Percentiles rank a stretch among this genome's conserved stretches.
These are phyloP conservation scores for Brachionus rotundiformis DNA, from an alignment of 1,140 invertebrate species.

Conservation along the genomic window DNA sequence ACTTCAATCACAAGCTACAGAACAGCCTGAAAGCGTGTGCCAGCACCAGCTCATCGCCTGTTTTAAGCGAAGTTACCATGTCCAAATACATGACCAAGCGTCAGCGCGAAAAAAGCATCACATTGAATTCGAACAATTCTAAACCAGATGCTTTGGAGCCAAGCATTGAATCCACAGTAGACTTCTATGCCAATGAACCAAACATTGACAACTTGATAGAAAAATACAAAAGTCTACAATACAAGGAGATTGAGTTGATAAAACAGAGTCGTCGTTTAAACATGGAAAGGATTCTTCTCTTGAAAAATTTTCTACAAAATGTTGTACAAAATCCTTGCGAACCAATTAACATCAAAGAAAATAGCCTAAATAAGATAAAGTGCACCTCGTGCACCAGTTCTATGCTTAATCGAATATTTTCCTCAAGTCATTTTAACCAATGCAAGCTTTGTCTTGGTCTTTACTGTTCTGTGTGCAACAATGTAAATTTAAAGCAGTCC, in stretches of 20 bases:
- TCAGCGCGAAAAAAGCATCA: not conserved
- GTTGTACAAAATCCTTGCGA: not conserved
- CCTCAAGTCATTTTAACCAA: conserved; percentile 13
- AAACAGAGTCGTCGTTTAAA: conserved; percentile 1
- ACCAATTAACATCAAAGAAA: conserved; percentile 8
- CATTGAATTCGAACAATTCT: not conserved
- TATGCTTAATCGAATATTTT: conserved; percentile 18
- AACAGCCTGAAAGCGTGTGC: conserved; percentile 9
- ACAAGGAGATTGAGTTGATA: not conserved
- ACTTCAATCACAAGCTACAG: conserved; percentile 15
- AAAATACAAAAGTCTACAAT: not conserved
- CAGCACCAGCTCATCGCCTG: not conserved
- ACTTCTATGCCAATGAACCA: not conserved
- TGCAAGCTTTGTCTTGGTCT: conserved; percentile 28
- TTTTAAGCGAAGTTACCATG: not conserved
- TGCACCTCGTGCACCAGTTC: conserved; percentile 22
- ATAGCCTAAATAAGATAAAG: conserved; percentile 18
- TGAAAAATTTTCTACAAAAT: conserved; percentile 6
- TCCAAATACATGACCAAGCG: conserved; percentile 14
- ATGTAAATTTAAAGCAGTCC: conserved; percentile 22
- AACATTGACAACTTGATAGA: not conserved
- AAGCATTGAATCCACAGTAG: not conserved
- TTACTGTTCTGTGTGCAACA: conserved; percentile 19
- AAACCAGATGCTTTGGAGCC: not conserved
- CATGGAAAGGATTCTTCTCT: not conserved